These are phyloP conservation scores for Pherbina coryleti DNA, from an alignment of 2,888 invertebrate genomes.

Conservation along the genomic window DNA sequence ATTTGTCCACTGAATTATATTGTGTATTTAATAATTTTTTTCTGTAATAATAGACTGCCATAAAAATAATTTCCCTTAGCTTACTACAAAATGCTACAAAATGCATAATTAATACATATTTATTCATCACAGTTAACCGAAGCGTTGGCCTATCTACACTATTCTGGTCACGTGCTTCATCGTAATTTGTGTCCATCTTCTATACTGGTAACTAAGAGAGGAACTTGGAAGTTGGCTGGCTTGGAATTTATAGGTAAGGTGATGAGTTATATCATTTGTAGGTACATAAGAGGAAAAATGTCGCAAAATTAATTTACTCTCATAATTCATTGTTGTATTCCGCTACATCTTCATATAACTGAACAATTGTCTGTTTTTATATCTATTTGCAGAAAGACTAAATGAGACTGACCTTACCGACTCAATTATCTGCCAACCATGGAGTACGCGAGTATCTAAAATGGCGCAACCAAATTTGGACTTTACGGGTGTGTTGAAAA, in stretches of 20 bases:
- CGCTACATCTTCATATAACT: conserved; percentile 3
- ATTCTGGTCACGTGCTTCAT: conserved; percentile 88
- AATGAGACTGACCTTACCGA: conserved; percentile 79
- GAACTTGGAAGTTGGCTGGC: conserved; percentile 97
- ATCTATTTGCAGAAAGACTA: conserved; percentile 74
- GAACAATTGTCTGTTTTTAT: not conserved
- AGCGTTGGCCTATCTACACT: conserved; percentile 92
- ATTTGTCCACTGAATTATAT: no score
- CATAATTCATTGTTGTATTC: not conserved
- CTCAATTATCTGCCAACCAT: conserved; percentile 83
- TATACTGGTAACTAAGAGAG: conserved; percentile 90
- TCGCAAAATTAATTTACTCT: no score
- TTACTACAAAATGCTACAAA: not conserved
- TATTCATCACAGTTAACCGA: conserved; percentile 83
- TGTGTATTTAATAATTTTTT: no score
- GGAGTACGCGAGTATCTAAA: conserved; percentile 92
- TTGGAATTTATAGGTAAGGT: conserved; percentile 88
- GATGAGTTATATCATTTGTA: not conserved
- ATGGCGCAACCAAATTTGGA: conserved; percentile 96
- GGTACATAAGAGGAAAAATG: no score
- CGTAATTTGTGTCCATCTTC: conserved; percentile 95
- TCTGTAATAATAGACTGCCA: no score
- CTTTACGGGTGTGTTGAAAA: conserved; percentile 78
- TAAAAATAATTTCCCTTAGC: no score
- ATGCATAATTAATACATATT: conserved; percentile 46